phyloP scores from a whole-genome alignment of 30 jellyfish, hydroid and myxozoan genomes.

The Pelagia noctiluca region DNA sequence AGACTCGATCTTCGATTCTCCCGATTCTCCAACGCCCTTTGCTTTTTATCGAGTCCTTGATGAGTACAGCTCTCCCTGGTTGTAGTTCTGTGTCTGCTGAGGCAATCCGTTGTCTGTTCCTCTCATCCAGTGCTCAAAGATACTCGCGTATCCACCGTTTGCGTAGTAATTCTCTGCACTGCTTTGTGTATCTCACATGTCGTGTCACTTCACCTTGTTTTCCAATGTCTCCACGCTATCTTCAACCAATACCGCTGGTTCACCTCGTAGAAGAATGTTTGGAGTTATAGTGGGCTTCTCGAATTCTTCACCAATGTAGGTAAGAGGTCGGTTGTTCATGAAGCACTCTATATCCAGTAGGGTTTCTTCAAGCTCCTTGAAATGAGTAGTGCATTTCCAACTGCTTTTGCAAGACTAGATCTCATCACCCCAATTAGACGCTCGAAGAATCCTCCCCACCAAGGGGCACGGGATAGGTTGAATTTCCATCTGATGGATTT shows the following conservation, averaged over 20 bases:
- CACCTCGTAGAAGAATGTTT: conserved; percentile 37
- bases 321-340: conserved; percentile 72
- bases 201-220: conserved; percentile 14
- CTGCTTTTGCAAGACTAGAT: conserved; percentile 15
- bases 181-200: conserved; percentile 29
- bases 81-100: conserved; percentile 11
- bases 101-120: conserved; percentile 21
- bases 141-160: conserved; percentile 45
- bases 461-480: conserved; percentile 61
- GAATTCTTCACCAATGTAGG: conserved; percentile 64
- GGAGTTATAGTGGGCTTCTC: conserved; percentile 53
- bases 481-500: conserved; percentile 32
- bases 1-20: conserved; percentile 30
- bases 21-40: conserved; percentile 58
- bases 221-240: conserved; percentile 37
- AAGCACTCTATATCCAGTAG: conserved; percentile 58
- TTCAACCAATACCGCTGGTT: conserved; percentile 26
- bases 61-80: conserved; percentile 38
- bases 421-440: conserved; percentile 53
- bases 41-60: conserved; percentile 41
- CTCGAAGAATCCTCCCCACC: conserved; percentile 77
- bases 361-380: conserved; percentile 53
- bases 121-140: conserved; percentile 50
- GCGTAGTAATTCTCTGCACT: conserved; percentile 53
- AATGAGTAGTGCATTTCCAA: conserved; percentile 28